Percentiles rank a stretch among this genome's conserved stretches.
Evolutionary conservation across 2,113 vertebrate genomes (phyloP).

Genomic region (Oncorhynchus masou): DNA sequence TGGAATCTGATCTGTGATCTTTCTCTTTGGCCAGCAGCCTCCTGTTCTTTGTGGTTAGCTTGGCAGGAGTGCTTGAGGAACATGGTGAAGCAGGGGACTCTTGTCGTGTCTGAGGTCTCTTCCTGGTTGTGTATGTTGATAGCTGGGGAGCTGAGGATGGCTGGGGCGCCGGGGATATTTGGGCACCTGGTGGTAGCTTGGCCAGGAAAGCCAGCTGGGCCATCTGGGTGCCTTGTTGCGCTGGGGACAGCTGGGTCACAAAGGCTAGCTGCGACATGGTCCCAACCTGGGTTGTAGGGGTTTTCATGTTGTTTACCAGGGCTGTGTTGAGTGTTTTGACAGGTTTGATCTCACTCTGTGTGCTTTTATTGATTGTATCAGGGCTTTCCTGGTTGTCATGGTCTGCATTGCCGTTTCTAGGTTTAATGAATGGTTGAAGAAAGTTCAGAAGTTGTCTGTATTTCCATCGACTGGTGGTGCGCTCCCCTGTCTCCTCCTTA

Average conservation of each 20-base stretch:
- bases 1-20: not conserved
- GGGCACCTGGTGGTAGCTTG: conserved; percentile 35
- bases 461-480: conserved; percentile 61
- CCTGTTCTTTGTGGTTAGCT: conserved; percentile 37
- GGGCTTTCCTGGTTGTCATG: conserved; percentile 47
- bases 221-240: conserved; percentile 30
- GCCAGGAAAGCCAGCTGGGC: conserved; percentile 48
- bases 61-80: conserved; percentile 17
- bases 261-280: conserved; percentile 48
- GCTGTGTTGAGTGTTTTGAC: conserved; percentile 33
- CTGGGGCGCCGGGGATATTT: conserved; percentile 16
- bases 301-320: conserved; percentile 30
- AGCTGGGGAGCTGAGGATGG: conserved; percentile 3
- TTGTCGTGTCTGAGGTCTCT: conserved; percentile 19
- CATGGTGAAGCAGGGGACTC: not conserved
- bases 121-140: conserved; percentile 36
- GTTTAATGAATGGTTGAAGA: conserved; percentile 64
- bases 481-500: conserved; percentile 58
- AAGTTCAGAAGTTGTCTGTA: conserved; percentile 68
- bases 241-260: conserved; percentile 36
- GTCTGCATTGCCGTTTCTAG: conserved; percentile 47
- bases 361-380: conserved; percentile 36
- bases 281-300: conserved; percentile 23
- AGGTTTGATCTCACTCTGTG: conserved; percentile 28
- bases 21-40: conserved; percentile 57